Evolutionary conservation across 1,140 invertebrate species (phyloP), one percentile per base, ranked within the genome.

Genomic region (Condylostylus longicornis): DNA sequence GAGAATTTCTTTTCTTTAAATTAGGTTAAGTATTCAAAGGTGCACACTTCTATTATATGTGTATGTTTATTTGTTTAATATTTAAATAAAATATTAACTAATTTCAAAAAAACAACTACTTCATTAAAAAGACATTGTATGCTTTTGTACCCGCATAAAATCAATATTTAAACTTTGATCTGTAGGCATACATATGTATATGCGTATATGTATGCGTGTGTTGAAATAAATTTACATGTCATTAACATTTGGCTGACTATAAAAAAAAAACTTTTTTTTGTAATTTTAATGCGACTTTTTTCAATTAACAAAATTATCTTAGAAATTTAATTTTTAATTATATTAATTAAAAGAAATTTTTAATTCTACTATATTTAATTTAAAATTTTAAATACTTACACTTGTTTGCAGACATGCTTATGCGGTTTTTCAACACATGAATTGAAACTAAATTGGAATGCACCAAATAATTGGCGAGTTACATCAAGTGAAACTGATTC

Each of bases 371-470:
- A n/a, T n/a, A n/a, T n/a, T n/a, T n/a, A n/a, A n/a, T n/a, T n/a
- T n/a, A n/a, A n/a, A n/a, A n/a, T n/a, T n/a, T n/a, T n/a, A n/a
- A n/a, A n/a, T 45, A 58, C 61, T 63, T 64, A 69, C 67, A 68
- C 66, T 35, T 68, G 68, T 8, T 62, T 61, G 43, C 72, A 74
- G 44, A 66, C 59, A 46, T 73, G 68, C 53, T 69, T 68, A 34
- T 63, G 62, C n/a, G 63, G 55, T 21, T 64, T 64, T 42, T 72
- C 63, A 15, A 56, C 56, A 40, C 72, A 74, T 30, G 57, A 60
- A 59, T 68, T 33, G 56, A 72, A 31, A 65, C 58, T 49, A 62
- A 62, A 53, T 54, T 64, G 44, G 58, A 60, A 44, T 53, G 65
- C 41, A 42, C 57, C 50, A 51, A 65, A 50, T 42, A 61, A 47